Percentiles rank a stretch among this genome's conserved stretches.
phyloP scores from a whole-genome alignment of 2,888 invertebrate genomes.

The Phaedon cochleariae region DNA sequence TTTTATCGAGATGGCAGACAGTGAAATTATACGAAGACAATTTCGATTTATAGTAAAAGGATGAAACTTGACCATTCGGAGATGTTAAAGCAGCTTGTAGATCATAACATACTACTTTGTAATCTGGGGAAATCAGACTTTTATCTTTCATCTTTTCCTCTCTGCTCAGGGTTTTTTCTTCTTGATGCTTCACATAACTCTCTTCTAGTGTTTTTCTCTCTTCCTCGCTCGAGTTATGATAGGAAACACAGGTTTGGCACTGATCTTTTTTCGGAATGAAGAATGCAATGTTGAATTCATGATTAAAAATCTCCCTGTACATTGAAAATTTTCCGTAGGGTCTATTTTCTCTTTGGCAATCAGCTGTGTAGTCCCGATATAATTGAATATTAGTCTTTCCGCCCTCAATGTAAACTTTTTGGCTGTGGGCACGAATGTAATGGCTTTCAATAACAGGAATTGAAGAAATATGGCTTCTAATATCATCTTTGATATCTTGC shows the following conservation, averaged over 20 bases:
- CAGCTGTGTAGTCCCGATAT: slow-evolving; percentile 22
- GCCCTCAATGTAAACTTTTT: slow-evolving; percentile 29
- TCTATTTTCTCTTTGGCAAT: slow-evolving; percentile 9
- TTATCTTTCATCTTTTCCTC: slow-evolving; percentile 28
- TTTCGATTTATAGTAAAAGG: slow-evolving; percentile 45
- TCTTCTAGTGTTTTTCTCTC: slow-evolving; percentile 8
- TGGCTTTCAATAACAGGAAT: slow-evolving; percentile 26
- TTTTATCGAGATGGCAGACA: slow-evolving; percentile 43
- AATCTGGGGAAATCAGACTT: not conserved
- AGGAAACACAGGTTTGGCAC: slow-evolving; percentile 26
- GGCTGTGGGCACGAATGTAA: slow-evolving; percentile 20
- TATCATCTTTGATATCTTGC: slow-evolving; percentile 20
- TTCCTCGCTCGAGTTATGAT: slow-evolving; percentile 21
- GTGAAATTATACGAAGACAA: slow-evolving; percentile 49
- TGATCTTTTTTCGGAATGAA: slow-evolving; percentile 29
- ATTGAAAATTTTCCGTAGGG: slow-evolving; percentile 13
- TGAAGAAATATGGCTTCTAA: slow-evolving; percentile 17
- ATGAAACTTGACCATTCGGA: slow-evolving; percentile 37
- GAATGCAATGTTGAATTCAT: slow-evolving; percentile 31
- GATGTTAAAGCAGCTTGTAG: slow-evolving; percentile 42
- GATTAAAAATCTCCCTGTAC: slow-evolving; percentile 20
- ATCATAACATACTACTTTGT: slow-evolving; percentile 34
- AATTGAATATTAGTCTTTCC: slow-evolving; percentile 23
- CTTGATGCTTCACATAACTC: slow-evolving; percentile 13
- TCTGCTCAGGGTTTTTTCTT: slow-evolving; percentile 24